Base-by-base conservation (phyloP, 37 sponge, comb jelly and placozoan species). In the Amphimedon queenslandica region DNA sequence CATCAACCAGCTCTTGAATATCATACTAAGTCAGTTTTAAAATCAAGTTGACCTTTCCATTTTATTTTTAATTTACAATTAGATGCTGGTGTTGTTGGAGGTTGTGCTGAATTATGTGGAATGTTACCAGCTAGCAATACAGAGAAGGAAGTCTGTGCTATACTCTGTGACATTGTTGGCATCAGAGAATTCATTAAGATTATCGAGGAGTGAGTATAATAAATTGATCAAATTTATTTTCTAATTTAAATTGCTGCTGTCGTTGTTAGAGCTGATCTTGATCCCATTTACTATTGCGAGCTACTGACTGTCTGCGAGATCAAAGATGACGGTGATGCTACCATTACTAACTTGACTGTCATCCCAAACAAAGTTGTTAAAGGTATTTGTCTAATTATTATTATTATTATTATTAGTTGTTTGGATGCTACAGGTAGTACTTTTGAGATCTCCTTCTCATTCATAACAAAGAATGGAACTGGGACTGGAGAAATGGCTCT, bases 221-320 rank as follows among this genome's bases (percentile, higher is more conserved):
- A n/a, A n/a, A n/a, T n/a, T n/a, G n/a, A 21, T 53, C 21, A 21
- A 53, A 53, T 23, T 53, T 21, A 21, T 53, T 21, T 53, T 21
- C 56, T 21, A 53, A 53, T 21, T 53, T 21, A n/a, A n/a, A n/a
- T n/a, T n/a, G n/a, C 18, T 40, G 4, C 35, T 8, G 13, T 56
- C 61, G 1, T 37, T 5, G 39, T 24, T 71, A 93, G 93, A 39
- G 79, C 90, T 64, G 90, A 94, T 73, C 80, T 94, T 21, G 95
- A 94, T 36, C 95, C 95, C 0, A 87, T 94, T 36, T 94, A 94
- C 79, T 90, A 86, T 57, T 94, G 95, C 77, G 90, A 94, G 43
- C 66, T 90, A 41, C 38, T 94, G 58, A 40, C 61, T 10, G 53
- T 41, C 0, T 94, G 95, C 68, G 57, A 76, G 2, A 58, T 86